Evolutionary conservation across 2,797 vertebrate species (phyloP), one percentile per base, ranked within the genome.

Genomic region (Zenarchopterus dispar): DNA sequence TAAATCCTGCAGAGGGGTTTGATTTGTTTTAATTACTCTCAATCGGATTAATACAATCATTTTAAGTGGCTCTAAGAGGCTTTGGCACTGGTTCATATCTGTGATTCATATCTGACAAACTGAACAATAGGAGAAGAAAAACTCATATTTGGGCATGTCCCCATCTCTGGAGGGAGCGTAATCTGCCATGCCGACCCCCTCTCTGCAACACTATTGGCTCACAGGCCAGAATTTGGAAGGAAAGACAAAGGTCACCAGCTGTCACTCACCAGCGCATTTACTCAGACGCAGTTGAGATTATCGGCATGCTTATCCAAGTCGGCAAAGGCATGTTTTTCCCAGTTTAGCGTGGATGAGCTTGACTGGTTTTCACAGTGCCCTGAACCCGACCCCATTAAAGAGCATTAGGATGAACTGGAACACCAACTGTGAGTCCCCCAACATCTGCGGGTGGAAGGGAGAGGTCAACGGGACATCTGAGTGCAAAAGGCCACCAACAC

Each of bases 21-120:
- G 10, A 70, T 72, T 70, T 36, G 41, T 46, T 36, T 44, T 46
- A 77, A 81, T 80, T 68, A 6, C 77, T 48, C 56, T 53, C 8
- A 61, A 81, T 81, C 77, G 71, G 77, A 85, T 85, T 81, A 73
- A 53, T 70, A 45, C 71, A 64, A 85, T 87, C 65, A 80, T 62
- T 23, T 21, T 79, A 81, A 85, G 79, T 85, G 80, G 84, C 78
- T 28, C 42, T 73, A 33, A 84, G 78, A 78, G 63, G 86, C 74
- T 84, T 84, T 73, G 55, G 59, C n/a, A 3, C 54, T 65, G 6
- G 9, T 18, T n/a, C 26, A 43, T 44, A 33, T 56, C 43, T 28
- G 46, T 8, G n/a, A 7, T 53, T 68, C 36, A 51, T 73, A 73
- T 82, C 62, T 68, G 78, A 73, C 57, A 0, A 64, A 62, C 57